These are phyloP conservation scores for Siniperca chuatsi DNA, from an alignment of 2,113 vertebrate species.

Conservation along the genomic window DNA sequence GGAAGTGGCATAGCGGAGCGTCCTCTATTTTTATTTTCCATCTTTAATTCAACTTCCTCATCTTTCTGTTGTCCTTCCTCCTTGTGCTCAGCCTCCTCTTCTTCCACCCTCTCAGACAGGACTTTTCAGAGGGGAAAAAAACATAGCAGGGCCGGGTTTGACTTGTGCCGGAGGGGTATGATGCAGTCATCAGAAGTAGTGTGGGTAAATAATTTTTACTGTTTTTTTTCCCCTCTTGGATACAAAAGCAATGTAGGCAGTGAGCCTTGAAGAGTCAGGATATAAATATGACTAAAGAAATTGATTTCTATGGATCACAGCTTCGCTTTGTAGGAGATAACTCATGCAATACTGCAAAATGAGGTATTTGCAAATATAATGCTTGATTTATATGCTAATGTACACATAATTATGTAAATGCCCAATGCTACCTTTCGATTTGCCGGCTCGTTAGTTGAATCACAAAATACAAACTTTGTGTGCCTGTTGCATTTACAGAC, in stretches of 20 bases:
- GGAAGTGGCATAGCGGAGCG: neutral
- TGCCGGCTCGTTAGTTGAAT: slow-evolving; percentile 67
- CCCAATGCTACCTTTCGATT: slow-evolving; percentile 67
- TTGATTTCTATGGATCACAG: slow-evolving; percentile 80
- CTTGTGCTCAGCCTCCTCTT: slow-evolving; percentile 29
- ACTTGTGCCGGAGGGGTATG: slow-evolving; percentile 33
- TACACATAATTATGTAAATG: slow-evolving; percentile 81
- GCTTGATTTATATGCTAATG: slow-evolving; percentile 82
- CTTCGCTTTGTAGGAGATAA: slow-evolving; percentile 69
- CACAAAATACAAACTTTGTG: slow-evolving; percentile 64
- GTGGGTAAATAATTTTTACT: slow-evolving; percentile 53
- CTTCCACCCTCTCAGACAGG: slow-evolving; percentile 22
- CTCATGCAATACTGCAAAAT: slow-evolving; percentile 62
- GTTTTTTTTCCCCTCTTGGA: neutral
- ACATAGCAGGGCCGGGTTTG: slow-evolving; percentile 34
- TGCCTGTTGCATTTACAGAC: slow-evolving; percentile 54
- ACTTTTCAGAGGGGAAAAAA: slow-evolving; percentile 28
- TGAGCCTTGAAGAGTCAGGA: slow-evolving; percentile 61
- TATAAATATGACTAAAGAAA: slow-evolving; percentile 77
- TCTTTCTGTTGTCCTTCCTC: slow-evolving; percentile 22
- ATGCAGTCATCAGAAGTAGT: slow-evolving; percentile 59
- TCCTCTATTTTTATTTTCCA: slow-evolving; percentile 26
- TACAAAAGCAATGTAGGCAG: slow-evolving; percentile 56
- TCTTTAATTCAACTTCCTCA: slow-evolving; percentile 34
- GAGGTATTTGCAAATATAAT: slow-evolving; percentile 74